These are phyloP conservation scores for Meriones unguiculatus DNA, from an alignment of 2,113 vertebrate genomes.

Conservation along the genomic window DNA sequence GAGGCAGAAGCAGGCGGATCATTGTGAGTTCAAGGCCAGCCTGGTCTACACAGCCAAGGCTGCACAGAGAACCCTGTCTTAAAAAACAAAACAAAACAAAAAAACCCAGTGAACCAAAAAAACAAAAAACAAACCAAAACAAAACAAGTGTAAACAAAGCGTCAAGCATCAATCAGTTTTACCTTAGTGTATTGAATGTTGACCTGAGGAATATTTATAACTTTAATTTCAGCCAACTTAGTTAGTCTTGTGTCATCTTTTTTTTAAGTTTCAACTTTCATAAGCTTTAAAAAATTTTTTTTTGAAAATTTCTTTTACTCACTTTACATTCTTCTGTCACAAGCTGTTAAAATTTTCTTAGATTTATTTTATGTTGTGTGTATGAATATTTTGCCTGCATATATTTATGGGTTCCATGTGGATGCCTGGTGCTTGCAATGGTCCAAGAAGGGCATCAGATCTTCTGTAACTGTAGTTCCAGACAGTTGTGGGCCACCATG, in stretches of 20 bases:
- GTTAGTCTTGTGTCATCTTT: neutral
- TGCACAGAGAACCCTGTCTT: no score
- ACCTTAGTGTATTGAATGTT: neutral
- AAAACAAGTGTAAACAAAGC: neutral
- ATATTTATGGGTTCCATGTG: neutral
- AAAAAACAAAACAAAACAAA: no score
- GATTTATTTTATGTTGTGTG: no score
- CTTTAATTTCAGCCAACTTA: neutral
- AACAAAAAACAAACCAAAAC: no score
- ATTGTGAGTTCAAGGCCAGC: no score
- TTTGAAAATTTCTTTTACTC: no score
- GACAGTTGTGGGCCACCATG: neutral
- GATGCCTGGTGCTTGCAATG: no score
- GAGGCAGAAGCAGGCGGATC: no score
- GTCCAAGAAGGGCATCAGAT: neutral
- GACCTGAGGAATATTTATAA: neutral
- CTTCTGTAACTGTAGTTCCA: neutral
- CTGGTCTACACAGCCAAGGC: no score
- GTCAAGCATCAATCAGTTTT: neutral
- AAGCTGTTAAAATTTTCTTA: neutral
- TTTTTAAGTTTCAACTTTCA: neutral
- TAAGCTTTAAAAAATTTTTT: neutral
- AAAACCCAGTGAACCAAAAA: no score
- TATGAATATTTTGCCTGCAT: neutral
- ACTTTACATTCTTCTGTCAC: neutral